Evolutionary conservation across 2,113 vertebrate species (phyloP).

Genomic region (Platichthys stellatus): DNA sequence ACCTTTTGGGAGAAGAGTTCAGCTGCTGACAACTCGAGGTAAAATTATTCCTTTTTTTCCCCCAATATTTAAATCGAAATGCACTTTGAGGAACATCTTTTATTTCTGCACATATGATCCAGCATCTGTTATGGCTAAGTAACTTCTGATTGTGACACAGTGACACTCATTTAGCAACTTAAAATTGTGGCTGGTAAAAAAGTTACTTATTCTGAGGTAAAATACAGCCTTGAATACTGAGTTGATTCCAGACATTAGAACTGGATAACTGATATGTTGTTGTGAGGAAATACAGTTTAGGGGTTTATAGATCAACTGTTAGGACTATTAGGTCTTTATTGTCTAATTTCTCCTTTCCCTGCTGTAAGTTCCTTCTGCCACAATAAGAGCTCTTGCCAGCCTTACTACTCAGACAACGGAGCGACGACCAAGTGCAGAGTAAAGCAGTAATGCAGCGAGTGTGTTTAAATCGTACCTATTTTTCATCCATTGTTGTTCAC

Average conservation of each 20-base stretch:
- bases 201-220: neutral
- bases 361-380: neutral
- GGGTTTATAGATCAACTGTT: neutral
- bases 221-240: neutral
- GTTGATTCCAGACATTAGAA: neutral
- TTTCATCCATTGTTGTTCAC: conserved; percentile 57
- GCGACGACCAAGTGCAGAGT: conserved; percentile 1
- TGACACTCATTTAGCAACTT: neutral
- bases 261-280: neutral
- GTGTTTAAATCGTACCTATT: conserved; percentile 48
- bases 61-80: neutral
- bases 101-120: conserved; percentile 2
- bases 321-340: neutral
- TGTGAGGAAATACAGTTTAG: neutral
- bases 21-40: conserved; percentile 41
- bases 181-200: neutral
- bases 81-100: neutral
- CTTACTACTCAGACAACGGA: conserved; percentile 9
- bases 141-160: neutral
- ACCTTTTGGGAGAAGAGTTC: conserved; percentile 19
- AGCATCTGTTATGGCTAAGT: neutral
- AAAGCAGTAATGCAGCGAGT: neutral
- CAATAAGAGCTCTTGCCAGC: neutral
- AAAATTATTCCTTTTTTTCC: conserved; percentile 7
- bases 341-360: neutral